These are phyloP conservation scores for Prorops nasuta DNA, from an alignment of 1,140 invertebrate genomes.

Conservation along the genomic window DNA sequence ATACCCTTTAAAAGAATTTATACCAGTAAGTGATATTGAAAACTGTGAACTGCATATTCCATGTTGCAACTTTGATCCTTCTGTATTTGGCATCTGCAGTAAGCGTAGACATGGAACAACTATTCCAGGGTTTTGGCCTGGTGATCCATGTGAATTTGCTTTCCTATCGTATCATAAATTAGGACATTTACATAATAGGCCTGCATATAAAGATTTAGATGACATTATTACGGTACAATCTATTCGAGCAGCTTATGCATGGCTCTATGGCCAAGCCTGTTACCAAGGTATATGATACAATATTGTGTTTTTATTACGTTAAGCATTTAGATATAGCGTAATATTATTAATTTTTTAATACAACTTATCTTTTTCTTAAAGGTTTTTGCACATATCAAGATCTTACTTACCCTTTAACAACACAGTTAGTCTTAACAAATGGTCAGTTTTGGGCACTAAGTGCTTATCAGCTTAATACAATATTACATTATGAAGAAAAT, in stretches of 20 bases:
- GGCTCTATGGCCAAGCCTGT: slow-evolving; percentile 77
- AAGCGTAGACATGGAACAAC: slow-evolving; percentile 64
- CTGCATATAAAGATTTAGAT: slow-evolving; percentile 55
- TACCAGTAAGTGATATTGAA: slow-evolving; percentile 59
- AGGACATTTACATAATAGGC: slow-evolving; percentile 56
- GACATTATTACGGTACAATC: slow-evolving; percentile 71
- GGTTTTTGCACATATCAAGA: slow-evolving; percentile 86
- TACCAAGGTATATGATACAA: slow-evolving; percentile 65
- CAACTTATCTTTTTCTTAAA: slow-evolving; percentile 45
- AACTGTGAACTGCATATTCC: slow-evolving; percentile 60
- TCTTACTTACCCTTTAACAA: slow-evolving; percentile 82
- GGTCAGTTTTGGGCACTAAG: slow-evolving; percentile 81
- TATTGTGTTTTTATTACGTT: background rate
- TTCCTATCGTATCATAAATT: slow-evolving; percentile 70
- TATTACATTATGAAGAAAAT: slow-evolving; percentile 63
- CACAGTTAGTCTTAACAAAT: slow-evolving; percentile 83
- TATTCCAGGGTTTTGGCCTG: slow-evolving; percentile 81
- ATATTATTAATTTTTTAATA: slow-evolving; percentile 6
- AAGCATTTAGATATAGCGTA: background rate
- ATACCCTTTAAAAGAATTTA: slow-evolving; percentile 64
- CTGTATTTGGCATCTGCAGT: slow-evolving; percentile 56
- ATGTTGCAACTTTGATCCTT: slow-evolving; percentile 60
- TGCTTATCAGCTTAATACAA: slow-evolving; percentile 87
- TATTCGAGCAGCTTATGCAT: slow-evolving; percentile 74
- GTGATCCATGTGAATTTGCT: slow-evolving; percentile 73